Evolutionary conservation across 2,888 invertebrate species (phyloP), one percentile per base, ranked within the genome.

Genomic region (Tanytarsus gracilentus): DNA sequence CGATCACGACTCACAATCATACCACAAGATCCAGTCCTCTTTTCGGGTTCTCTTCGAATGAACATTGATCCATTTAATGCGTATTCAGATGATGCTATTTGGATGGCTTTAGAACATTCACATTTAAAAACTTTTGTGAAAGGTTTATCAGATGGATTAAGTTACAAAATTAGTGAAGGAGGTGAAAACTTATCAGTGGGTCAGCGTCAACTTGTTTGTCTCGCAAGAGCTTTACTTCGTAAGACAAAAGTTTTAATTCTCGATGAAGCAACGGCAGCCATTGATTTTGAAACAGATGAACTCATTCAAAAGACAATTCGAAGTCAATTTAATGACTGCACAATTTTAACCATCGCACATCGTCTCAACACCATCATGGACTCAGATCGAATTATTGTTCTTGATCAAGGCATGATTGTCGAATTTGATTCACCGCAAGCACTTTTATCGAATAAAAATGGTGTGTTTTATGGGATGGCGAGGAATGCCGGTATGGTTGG

Each of bases 41-140:
- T 97, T 77, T 92, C 93, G 18, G 96, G 96, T 51, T 85, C 86
- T n/a, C n/a, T n/a, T n/a, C n/a, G n/a, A n/a, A n/a, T n/a, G n/a
- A n/a, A n/a, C n/a, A 6, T 97, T 63, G 97, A 97, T 77, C 97
- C 97, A 2, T 92, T 95, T 73, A 78, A 82, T 65, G 72, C 73
- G 2, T 81, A 88, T 72, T 74, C 79, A 1, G 97, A 97, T 68
- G 85, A 84, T 0, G 86, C 90, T 59, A 74, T 98, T 50, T 97
- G 96, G 96, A 79, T 79, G 59, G 85, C 92, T 21, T 74, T 97
- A 36, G 90, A 93, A 67, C 84, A 89, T 69, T 89, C 96, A 1
- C 94, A 97, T 78, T 80, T 97, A 56, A 90, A 89, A 73, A 65
- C 77, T 6, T 96, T 92, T 71, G 88, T 93, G 4, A 79, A 85